Evolutionary conservation across 2,888 invertebrate genomes (phyloP), one percentile per base, ranked within the genome.

Genomic region (Sthenelais limicola): DNA sequence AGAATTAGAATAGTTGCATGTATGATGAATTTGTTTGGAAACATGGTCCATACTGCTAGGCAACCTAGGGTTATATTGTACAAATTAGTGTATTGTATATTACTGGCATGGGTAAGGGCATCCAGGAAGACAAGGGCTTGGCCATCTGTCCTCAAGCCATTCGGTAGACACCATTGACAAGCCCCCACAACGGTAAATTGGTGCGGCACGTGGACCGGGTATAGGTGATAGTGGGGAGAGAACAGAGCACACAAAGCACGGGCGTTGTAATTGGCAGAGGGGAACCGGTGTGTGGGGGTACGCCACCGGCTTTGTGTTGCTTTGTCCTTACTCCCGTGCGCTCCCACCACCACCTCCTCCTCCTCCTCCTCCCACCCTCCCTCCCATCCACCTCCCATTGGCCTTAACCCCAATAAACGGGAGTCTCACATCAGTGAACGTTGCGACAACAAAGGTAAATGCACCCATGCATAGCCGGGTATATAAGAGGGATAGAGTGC

Each of bases 351-450:
- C n/a, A n/a, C n/a, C n/a, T n/a, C n/a, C n/a, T n/a, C n/a, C n/a
- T n/a, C n/a, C n/a, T n/a, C n/a, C n/a, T n/a, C n/a, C n/a, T n/a
- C n/a, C n/a, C n/a, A n/a, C n/a, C n/a, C n/a, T n/a, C n/a, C n/a
- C n/a, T n/a, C n/a, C n/a, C n/a, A n/a, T n/a, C n/a, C n/a, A n/a
- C n/a, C n/a, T n/a, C n/a, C n/a, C n/a, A n/a, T n/a, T n/a, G n/a
- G n/a, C n/a, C n/a, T n/a, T n/a, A n/a, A n/a, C n/a, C n/a, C n/a
- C n/a, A n/a, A n/a, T n/a, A 26, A 21, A 35, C 9, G 62, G 38
- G 62, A 24, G 62, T 62, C 43, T 62, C 62, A 62, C 62, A 62
- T 62, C 62, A 62, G 38, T 62, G 62, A 35, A 43, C 62, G 38
- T 62, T 35, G 62, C 35, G 62, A 62, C 62, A 62, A 62, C 62